Conservation (phyloP, 2,797 vertebrate species). For the Anguilla pacifica region DNA sequence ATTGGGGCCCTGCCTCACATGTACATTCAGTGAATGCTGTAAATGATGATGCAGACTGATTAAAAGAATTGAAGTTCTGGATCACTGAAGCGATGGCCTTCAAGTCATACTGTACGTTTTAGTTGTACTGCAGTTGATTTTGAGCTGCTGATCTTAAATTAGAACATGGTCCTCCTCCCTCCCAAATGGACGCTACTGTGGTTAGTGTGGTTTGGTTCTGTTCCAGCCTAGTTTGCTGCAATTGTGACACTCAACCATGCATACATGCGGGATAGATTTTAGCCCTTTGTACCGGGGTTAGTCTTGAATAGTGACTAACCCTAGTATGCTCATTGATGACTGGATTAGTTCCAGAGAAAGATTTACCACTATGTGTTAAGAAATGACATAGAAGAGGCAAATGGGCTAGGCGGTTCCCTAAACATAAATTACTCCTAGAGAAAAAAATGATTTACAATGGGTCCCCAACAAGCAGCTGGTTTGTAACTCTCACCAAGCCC, state of each 20-base stretch:
- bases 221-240: constrained; percentile 36
- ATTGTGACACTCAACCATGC: constrained; percentile 25
- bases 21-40: neutral
- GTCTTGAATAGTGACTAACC: neutral
- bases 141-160: constrained; percentile 20
- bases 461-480: neutral
- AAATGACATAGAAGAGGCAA: neutral
- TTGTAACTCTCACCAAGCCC: neutral
- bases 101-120: neutral
- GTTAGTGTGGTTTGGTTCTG: constrained; percentile 19
- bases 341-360: neutral
- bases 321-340: neutral
- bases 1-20: neutral
- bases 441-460: neutral
- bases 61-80: constrained; percentile 7
- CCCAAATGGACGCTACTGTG: constrained; percentile 27
- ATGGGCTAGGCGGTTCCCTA: neutral
- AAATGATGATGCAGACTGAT: constrained; percentile 12
- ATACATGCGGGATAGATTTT: neutral
- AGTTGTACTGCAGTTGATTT: constrained; percentile 13
- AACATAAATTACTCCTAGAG: neutral
- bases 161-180: neutral
- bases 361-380: neutral
- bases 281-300: too few species aligned
- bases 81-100: constrained; percentile 7